Evolutionary conservation across 2,888 invertebrate genomes (phyloP).

Genomic region (Orthosia gothica): DNA sequence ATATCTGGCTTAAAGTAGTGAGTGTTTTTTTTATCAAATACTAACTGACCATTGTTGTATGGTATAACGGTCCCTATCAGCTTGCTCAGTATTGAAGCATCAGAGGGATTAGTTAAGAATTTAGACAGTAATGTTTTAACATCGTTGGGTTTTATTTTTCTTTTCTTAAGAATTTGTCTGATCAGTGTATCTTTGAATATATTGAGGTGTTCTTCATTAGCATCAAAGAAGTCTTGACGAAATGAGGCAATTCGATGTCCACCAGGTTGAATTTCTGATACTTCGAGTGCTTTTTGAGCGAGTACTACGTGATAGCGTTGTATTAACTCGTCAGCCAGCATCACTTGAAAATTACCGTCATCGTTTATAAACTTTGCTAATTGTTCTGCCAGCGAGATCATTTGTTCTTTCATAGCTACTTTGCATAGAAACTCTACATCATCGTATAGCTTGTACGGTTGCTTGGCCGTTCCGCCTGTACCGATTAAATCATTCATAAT

Average conservation of each 20-base stretch:
- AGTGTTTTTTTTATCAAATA: conserved; percentile 19
- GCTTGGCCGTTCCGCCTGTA: neutral
- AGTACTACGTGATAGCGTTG: conserved; percentile 4
- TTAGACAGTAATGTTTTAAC: neutral
- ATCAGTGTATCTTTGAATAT: neutral
- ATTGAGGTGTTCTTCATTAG: neutral
- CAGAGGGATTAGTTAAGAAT: conserved; percentile 7
- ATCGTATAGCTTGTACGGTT: neutral
- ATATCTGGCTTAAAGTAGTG: conserved; percentile 7
- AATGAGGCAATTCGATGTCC: neutral
- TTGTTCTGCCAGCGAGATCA: neutral
- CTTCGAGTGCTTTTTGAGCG: neutral
- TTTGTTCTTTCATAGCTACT: conserved; percentile 6
- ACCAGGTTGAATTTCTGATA: neutral
- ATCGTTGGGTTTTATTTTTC: neutral
- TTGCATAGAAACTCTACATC: conserved; percentile 1
- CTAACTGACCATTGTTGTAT: conserved; percentile 28
- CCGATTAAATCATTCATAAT: neutral
- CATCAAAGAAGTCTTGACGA: neutral
- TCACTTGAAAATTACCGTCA: neutral
- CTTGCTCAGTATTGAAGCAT: conserved; percentile 12
- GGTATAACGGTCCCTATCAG: conserved; percentile 30
- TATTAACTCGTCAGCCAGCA: neutral
- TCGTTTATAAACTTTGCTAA: neutral
- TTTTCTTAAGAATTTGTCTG: neutral